Conservation (phyloP, 1,140 invertebrate genomes). For the Drosophila pseudoananassae region DNA sequence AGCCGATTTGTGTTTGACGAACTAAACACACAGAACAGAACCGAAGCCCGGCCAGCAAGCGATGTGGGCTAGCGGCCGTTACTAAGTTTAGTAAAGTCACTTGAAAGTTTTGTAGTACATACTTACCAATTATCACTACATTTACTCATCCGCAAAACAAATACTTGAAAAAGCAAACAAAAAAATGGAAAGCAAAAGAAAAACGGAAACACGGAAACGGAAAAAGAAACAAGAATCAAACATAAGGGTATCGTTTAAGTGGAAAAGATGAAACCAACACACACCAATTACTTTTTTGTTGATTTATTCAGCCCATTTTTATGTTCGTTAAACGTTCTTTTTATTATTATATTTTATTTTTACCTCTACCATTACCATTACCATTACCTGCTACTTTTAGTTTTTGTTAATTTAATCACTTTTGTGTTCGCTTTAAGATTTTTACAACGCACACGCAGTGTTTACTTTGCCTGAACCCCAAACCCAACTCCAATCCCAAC, state of each 20-base stretch:
- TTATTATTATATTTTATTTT: constrained; percentile 34
- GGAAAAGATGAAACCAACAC: constrained; percentile 10
- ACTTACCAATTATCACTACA: constrained; percentile 63
- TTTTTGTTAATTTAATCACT: constrained; percentile 79
- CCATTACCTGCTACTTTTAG: constrained; percentile 69
- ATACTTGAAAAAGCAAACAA: constrained; percentile 10
- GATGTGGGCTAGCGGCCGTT: constrained; percentile 44
- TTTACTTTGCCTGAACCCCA: background rate
- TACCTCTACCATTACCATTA: constrained; percentile 50
- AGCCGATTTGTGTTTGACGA: constrained; percentile 65
- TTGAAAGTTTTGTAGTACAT: constrained; percentile 77
- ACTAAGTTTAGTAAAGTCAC: constrained; percentile 74
- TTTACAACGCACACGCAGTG: constrained; percentile 56
- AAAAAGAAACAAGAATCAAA: constrained; percentile 11
- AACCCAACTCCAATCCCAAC: background rate
- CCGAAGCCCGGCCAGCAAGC: background rate
- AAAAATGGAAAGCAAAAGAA: constrained; percentile 16
- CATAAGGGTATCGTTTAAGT: constrained; percentile 29
- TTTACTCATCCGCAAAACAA: constrained; percentile 36
- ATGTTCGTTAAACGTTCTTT: constrained; percentile 57
- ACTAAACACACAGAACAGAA: constrained; percentile 18
- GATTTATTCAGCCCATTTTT: constrained; percentile 32
- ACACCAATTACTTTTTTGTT: constrained; percentile 28
- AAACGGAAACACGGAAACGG: constrained; percentile 25
- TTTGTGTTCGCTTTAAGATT: constrained; percentile 70